Evolutionary conservation across 2,797 vertebrate species (phyloP).

Genomic region (Arnoldichthys spilopterus): DNA sequence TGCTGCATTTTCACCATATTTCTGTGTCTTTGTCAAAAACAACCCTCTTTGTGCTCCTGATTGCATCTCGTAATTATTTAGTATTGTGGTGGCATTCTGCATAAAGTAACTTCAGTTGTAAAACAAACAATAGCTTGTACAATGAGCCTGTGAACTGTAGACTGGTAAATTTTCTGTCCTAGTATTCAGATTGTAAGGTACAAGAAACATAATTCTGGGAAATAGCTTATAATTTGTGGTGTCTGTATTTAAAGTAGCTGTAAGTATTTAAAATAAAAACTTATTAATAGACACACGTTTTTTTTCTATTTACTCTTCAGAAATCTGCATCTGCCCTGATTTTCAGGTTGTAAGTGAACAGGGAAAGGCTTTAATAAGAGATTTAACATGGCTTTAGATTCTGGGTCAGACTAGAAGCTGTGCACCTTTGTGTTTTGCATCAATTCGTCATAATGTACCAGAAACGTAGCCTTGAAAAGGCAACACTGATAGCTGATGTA

Average conservation of each 20-base stretch:
- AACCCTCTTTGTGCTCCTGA: conserved; percentile 45
- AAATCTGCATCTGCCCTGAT: neutral
- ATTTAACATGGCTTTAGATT: neutral
- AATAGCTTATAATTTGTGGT: conserved; percentile 3
- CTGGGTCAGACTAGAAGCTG: neutral
- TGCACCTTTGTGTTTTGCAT: conserved; percentile 3
- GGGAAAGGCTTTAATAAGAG: neutral
- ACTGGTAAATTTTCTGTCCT: conserved; percentile 36
- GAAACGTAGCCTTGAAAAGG: conserved; percentile 24
- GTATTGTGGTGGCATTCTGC: conserved; percentile 51
- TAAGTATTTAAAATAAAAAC: neutral
- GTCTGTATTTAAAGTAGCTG: neutral
- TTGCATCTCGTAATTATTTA: conserved; percentile 50
- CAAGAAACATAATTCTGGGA: conserved; percentile 5
- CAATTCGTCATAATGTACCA: neutral
- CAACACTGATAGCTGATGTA: conserved; percentile 2
- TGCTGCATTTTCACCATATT: conserved; percentile 50
- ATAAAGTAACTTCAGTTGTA: conserved; percentile 48
- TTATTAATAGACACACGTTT: neutral
- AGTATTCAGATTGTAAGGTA: neutral
- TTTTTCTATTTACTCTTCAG: neutral
- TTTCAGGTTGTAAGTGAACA: neutral
- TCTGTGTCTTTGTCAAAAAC: conserved; percentile 53
- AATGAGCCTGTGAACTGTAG: conserved; percentile 34
- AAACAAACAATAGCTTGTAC: conserved; percentile 39